These are phyloP conservation scores for Microcebus murinus DNA, from an alignment of 2,113 vertebrate species.

Conservation along the genomic window DNA sequence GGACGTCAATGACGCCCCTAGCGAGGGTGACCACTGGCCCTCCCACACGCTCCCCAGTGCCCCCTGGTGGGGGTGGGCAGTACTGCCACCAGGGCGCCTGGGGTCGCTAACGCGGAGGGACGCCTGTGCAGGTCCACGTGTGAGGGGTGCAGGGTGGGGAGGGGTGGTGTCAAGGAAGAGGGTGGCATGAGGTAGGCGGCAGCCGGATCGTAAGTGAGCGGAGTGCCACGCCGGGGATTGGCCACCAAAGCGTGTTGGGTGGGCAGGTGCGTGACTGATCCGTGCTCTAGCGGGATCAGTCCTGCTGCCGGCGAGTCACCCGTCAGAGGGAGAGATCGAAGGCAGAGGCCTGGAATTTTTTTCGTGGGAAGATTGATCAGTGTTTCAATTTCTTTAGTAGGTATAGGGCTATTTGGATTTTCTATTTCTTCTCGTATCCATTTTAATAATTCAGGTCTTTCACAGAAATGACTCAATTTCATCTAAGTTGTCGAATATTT, in stretches of 20 bases:
- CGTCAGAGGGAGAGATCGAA: not conserved
- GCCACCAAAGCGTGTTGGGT: not conserved
- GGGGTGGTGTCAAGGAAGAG: too few relatives aligned
- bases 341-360: not conserved
- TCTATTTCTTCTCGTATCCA: not conserved
- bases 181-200: too few relatives aligned
- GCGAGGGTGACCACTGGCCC: not conserved
- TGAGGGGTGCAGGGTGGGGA: fast-evolving
- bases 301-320: fast-evolving
- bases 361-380: not conserved
- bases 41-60: not conserved
- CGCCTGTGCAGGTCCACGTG: fast-evolving
- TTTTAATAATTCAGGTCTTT: not conserved
- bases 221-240: not conserved
- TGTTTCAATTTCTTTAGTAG: not conserved
- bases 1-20: not conserved
- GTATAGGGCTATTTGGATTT: not conserved
- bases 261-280: not conserved
- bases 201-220: not conserved
- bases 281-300: not conserved
- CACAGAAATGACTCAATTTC: not conserved
- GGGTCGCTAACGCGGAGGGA: not conserved
- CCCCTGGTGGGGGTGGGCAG: conserved; percentile 42
- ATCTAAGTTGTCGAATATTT: not conserved
- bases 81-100: not conserved